phyloP scores from a whole-genome alignment of 2,888 invertebrate species.

The Pachliopta kotzebuea region DNA sequence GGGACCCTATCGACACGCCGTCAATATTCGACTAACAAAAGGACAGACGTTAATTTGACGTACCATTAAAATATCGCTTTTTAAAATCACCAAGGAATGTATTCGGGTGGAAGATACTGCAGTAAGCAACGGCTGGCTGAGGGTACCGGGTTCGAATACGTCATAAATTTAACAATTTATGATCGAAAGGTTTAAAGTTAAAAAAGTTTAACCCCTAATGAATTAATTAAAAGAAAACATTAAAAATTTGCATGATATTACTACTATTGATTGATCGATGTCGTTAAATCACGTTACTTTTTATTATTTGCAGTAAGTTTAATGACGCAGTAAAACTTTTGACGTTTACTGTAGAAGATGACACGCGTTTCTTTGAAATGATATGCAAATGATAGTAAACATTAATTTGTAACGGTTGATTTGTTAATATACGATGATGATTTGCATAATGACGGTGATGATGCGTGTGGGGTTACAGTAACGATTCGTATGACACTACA shows the following conservation, averaged over 20 bases:
- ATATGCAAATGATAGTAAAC: slow-evolving; percentile 75
- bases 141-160: slow-evolving; percentile 41
- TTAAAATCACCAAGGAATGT: slow-evolving; percentile 60
- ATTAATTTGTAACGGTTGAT: slow-evolving; percentile 80
- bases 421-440: slow-evolving; percentile 64
- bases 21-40: slow-evolving; percentile 64
- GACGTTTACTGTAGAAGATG: slow-evolving; percentile 49
- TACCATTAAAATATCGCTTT: slow-evolving; percentile 77
- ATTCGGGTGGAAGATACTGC: slow-evolving; percentile 69
- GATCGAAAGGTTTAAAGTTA: slow-evolving; percentile 43
- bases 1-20: slow-evolving; percentile 75
- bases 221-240: slow-evolving; percentile 53
- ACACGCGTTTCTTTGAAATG: slow-evolving; percentile 68
- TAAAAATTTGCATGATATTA: slow-evolving; percentile 58
- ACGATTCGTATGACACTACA: slow-evolving; percentile 56
- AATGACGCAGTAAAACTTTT: slow-evolving; percentile 57
- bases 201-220: slow-evolving; percentile 53
- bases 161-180: slow-evolving; percentile 64
- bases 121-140: slow-evolving; percentile 49
- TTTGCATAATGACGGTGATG: slow-evolving; percentile 68
- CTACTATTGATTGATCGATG: slow-evolving; percentile 67
- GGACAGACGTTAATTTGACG: slow-evolving; percentile 76
- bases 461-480: slow-evolving; percentile 45
- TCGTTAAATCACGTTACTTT: slow-evolving; percentile 54
- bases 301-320: slow-evolving; percentile 45